phyloP scores from a whole-genome alignment of 1,140 invertebrate species.

The Heterodera schachtii region DNA sequence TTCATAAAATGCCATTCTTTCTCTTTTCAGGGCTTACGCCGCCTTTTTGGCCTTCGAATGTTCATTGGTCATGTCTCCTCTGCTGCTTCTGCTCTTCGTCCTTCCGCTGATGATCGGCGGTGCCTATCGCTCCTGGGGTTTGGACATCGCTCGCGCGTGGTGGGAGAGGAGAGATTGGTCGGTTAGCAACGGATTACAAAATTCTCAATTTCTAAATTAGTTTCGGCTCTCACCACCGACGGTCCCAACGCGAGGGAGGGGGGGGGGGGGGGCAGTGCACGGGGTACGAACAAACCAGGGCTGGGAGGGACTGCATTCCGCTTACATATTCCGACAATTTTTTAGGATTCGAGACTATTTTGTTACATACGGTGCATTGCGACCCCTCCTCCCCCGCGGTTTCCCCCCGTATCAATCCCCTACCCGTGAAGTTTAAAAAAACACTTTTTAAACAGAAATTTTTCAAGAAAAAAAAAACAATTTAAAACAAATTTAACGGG shows the following conservation, averaged over 20 bases:
- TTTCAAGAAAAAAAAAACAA: slow-evolving; percentile 5
- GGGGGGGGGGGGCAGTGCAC: too few species aligned
- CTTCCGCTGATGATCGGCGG: slow-evolving; percentile 38
- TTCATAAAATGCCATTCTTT: neutral
- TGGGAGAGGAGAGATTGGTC: slow-evolving; percentile 39
- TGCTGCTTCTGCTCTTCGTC: slow-evolving; percentile 35
- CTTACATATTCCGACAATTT: too few species aligned
- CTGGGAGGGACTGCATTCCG: too few species aligned
- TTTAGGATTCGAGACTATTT: too few species aligned
- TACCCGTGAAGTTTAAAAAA: neutral
- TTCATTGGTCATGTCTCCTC: slow-evolving; percentile 35
- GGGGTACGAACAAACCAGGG: too few species aligned
- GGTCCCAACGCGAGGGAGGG: too few species aligned
- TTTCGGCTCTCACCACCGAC: too few species aligned
- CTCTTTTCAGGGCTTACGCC: slow-evolving; percentile 30
- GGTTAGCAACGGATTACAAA: neutral
- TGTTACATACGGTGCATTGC: too few species aligned
- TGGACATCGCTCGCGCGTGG: slow-evolving; percentile 44
- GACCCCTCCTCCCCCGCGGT: too few species aligned
- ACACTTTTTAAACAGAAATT: neutral
- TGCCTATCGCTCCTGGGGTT: slow-evolving; percentile 37
- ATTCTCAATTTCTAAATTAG: too few species aligned
- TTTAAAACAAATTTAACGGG: slow-evolving; percentile 5
- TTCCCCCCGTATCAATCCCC: too few species aligned
- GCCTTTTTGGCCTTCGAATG: slow-evolving; percentile 37